phyloP scores from a whole-genome alignment of 2,113 vertebrate genomes.

The Amia ocellicauda region DNA sequence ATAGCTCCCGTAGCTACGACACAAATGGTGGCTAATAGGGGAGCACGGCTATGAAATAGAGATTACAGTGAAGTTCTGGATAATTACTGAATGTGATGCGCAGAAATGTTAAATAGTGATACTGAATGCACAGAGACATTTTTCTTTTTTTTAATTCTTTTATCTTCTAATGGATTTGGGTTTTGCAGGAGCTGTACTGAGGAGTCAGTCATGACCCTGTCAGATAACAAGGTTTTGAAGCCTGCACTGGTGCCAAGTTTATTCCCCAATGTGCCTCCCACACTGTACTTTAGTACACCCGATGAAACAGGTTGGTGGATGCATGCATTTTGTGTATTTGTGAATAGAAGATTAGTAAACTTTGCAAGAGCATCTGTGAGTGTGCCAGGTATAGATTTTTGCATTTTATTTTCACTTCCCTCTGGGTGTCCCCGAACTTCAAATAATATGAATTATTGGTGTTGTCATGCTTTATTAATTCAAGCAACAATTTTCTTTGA shows the following conservation, averaged over 20 bases:
- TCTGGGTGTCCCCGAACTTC: too few relatives aligned
- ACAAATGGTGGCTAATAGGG: too few relatives aligned
- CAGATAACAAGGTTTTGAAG: slow-evolving; percentile 63
- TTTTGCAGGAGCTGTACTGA: slow-evolving; percentile 54
- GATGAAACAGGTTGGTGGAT: slow-evolving; percentile 79
- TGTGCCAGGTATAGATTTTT: not conserved
- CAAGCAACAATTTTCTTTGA: not conserved
- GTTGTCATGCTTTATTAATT: not conserved
- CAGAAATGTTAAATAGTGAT: too few relatives aligned
- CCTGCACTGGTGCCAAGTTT: slow-evolving; percentile 85
- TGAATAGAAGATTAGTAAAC: not conserved
- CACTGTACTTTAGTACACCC: slow-evolving; percentile 87
- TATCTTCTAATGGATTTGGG: too few relatives aligned
- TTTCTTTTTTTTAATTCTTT: too few relatives aligned
- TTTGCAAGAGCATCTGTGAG: not conserved
- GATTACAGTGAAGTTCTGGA: too few relatives aligned
- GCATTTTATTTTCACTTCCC: too few relatives aligned
- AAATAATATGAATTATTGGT: not conserved
- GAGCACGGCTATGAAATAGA: too few relatives aligned
- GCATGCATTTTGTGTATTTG: not conserved
- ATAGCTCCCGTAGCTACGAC: too few relatives aligned
- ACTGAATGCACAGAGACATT: too few relatives aligned
- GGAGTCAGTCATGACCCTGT: slow-evolving; percentile 53
- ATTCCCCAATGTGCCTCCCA: slow-evolving; percentile 81
- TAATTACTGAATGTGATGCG: too few relatives aligned